phyloP scores from a whole-genome alignment of 2,113 vertebrate species.

The Tonatia bakeri region DNA sequence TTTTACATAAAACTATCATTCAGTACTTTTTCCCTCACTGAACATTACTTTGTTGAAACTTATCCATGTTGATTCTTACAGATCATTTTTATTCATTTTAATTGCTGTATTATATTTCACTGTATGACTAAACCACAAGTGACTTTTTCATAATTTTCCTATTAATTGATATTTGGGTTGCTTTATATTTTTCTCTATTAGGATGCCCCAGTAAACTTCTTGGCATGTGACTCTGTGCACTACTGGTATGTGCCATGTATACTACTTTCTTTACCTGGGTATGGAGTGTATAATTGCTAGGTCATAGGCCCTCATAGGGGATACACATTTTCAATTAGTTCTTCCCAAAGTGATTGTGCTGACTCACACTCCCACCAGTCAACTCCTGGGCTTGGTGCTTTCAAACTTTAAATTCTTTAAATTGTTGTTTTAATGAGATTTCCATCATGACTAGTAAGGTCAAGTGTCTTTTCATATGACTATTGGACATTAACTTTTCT shows the following conservation, averaged over 20 bases:
- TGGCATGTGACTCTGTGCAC: neutral
- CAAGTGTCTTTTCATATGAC: neutral
- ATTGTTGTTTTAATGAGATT: neutral
- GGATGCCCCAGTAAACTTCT: neutral
- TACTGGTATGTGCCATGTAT: neutral
- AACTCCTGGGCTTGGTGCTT: neutral
- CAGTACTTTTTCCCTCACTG: neutral
- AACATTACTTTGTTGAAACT: neutral
- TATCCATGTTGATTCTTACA: neutral
- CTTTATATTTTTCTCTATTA: neutral
- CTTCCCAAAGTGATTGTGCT: neutral
- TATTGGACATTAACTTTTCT: neutral
- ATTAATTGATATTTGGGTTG: neutral
- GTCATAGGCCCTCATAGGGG: neutral
- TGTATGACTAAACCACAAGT: neutral
- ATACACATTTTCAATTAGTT: neutral
- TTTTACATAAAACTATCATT: neutral
- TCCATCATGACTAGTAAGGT: neutral
- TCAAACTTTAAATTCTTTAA: neutral
- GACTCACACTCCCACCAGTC: neutral
- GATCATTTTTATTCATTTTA: neutral
- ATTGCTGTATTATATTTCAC: neutral
- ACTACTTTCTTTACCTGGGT: neutral
- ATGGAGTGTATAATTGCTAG: neutral
- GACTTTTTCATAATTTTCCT: neutral